Conservation (phyloP, 2,113 vertebrate genomes). For the Cricetomys ansorgei region DNA sequence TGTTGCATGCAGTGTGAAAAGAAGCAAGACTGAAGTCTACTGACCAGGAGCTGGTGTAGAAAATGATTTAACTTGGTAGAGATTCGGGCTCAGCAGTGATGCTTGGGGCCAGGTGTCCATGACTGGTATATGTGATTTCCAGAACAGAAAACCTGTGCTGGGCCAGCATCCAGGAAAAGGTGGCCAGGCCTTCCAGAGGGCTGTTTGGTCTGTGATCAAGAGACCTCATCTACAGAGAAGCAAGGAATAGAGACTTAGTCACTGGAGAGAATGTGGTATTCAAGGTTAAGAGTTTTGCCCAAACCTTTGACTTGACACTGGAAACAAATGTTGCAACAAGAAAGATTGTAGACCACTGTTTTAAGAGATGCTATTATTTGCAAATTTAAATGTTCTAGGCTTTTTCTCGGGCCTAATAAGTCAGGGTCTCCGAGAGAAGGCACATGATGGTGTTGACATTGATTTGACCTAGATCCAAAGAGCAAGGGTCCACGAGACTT, state of each 20-base stretch:
- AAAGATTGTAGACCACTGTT: rapidly evolving
- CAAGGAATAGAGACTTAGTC: rapidly evolving
- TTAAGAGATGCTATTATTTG: neutral
- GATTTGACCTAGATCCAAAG: rapidly evolving
- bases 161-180: rapidly evolving
- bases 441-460: rapidly evolving
- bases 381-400: neutral
- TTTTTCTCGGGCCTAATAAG: neutral
- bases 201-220: too few relatives aligned
- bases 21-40: neutral
- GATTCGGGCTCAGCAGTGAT: rapidly evolving
- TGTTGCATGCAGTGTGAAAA: rapidly evolving
- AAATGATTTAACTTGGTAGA: rapidly evolving
- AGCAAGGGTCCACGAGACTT: rapidly evolving
- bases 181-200: rapidly evolving
- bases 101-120: neutral
- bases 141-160: too few relatives aligned
- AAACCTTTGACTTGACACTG: neutral
- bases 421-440: neutral
- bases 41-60: neutral
- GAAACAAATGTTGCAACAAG: neutral
- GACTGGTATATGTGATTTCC: rapidly evolving
- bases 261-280: rapidly evolving
- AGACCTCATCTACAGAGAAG: neutral
- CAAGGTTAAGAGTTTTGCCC: neutral